Conservation (phyloP, 2,797 vertebrate species). For the Hipposideros larvatus region DNA sequence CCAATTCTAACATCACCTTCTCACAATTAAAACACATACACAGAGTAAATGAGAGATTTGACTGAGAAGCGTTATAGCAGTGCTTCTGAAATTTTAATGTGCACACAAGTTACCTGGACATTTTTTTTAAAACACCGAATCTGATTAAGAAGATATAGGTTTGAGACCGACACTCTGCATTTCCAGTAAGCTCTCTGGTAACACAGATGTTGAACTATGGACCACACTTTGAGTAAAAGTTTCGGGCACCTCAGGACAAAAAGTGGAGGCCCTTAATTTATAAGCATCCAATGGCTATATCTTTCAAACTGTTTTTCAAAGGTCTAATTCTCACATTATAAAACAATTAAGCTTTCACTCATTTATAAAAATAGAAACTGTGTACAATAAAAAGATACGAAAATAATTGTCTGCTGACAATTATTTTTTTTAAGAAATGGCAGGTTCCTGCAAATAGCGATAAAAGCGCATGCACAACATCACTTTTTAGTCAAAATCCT, state of each 20-base stretch:
- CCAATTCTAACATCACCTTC: not conserved
- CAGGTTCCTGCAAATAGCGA: not conserved
- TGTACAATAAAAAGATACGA: not conserved
- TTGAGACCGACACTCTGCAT: not conserved
- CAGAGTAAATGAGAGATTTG: not conserved
- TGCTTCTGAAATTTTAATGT: constrained; percentile 48
- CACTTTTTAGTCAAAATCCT: not conserved
- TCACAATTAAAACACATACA: not conserved
- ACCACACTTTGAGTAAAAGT: not conserved
- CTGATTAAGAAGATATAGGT: not conserved
- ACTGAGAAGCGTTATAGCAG: not conserved
- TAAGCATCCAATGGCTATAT: not conserved
- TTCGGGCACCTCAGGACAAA: not conserved
- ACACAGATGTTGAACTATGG: not conserved
- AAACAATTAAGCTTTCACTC: constrained; percentile 25
- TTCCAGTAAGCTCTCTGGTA: not conserved
- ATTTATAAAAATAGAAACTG: constrained; percentile 49
- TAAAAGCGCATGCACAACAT: constrained; percentile 5
- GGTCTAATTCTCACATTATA: not conserved
- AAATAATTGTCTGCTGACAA: not conserved
- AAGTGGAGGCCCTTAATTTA: not conserved
- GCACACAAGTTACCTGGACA: not conserved
- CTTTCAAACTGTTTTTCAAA: constrained; percentile 48
- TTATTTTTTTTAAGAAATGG: constrained; percentile 49
- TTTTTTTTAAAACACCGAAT: not conserved